Conservation (phyloP, 2,888 invertebrate species). For the Eilema caniola region DNA sequence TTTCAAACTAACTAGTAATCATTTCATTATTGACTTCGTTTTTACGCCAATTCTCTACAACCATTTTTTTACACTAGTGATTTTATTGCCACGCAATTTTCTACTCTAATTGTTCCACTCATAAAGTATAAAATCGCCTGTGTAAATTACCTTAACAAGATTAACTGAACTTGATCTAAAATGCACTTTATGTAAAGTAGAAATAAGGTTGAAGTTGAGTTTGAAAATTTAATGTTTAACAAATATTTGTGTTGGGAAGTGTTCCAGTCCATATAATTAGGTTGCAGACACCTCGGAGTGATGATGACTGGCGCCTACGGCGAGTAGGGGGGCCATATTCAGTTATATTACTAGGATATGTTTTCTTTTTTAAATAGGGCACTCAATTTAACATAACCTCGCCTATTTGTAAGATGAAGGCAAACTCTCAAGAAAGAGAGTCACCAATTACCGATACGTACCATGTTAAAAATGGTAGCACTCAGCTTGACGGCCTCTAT, state of each 20-base stretch:
- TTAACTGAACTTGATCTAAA: background rate
- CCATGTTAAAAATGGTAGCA: too few species aligned
- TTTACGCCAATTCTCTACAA: slow-evolving; percentile 82
- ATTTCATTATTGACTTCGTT: slow-evolving; percentile 83
- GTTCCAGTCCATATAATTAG: slow-evolving; percentile 82
- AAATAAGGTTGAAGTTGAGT: slow-evolving; percentile 30
- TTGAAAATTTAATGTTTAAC: slow-evolving; percentile 49
- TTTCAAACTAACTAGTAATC: slow-evolving; percentile 80
- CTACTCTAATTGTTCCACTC: slow-evolving; percentile 43
- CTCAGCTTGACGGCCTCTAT: too few species aligned
- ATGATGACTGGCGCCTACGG: slow-evolving; percentile 80
- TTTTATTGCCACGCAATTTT: slow-evolving; percentile 36
- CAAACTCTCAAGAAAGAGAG: too few species aligned
- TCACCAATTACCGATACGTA: too few species aligned
- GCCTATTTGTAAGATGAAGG: too few species aligned
- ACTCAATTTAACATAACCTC: too few species aligned
- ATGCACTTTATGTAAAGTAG: slow-evolving; percentile 10
- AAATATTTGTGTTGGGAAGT: slow-evolving; percentile 79
- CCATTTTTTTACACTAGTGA: slow-evolving; percentile 61
- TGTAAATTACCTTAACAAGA: slow-evolving; percentile 62
- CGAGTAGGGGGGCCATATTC: slow-evolving; percentile 59
- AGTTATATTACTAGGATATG: slow-evolving; percentile 43
- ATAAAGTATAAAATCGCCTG: slow-evolving; percentile 52
- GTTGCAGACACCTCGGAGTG: slow-evolving; percentile 81
- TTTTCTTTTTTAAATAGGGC: too few species aligned